Conservation (phyloP, 1,140 invertebrate genomes). For the Papilio machaon region DNA sequence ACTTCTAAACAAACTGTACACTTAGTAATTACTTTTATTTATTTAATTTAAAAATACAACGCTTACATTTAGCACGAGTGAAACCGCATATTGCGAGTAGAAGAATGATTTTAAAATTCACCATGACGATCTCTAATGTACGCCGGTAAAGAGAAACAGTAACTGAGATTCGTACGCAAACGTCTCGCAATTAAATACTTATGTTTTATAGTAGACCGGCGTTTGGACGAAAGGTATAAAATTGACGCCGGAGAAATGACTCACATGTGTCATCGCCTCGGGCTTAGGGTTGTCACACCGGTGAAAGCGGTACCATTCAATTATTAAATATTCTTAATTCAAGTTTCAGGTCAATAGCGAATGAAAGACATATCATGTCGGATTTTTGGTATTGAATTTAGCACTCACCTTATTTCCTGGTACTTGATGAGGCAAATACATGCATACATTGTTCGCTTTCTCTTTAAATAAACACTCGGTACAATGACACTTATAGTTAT, state of each 20-base stretch:
- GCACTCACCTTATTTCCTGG: background rate
- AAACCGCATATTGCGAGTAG: slow-evolving; percentile 16
- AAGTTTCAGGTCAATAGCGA: slow-evolving; percentile 5
- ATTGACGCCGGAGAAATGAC: background rate
- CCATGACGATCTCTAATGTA: slow-evolving; percentile 5
- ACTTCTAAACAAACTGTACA: background rate
- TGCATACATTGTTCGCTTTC: slow-evolving; percentile 17
- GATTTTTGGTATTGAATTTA: slow-evolving; percentile 16
- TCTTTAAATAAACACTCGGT: slow-evolving; percentile 8
- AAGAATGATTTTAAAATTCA: slow-evolving; percentile 24
- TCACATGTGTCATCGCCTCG: slow-evolving; percentile 17
- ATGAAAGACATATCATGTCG: slow-evolving; percentile 14
- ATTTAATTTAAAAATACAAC: background rate
- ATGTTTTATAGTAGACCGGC: slow-evolving; percentile 24
- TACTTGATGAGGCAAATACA: slow-evolving; percentile 16
- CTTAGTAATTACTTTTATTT: background rate
- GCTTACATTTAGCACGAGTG: slow-evolving; percentile 27
- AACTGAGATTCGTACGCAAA: slow-evolving; percentile 32
- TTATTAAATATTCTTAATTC: slow-evolving; percentile 13
- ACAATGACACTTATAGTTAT: background rate
- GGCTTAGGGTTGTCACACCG: slow-evolving; percentile 20
- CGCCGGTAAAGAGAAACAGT: slow-evolving; percentile 20
- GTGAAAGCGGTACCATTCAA: slow-evolving; percentile 9
- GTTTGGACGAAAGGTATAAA: slow-evolving; percentile 23
- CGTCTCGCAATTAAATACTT: slow-evolving; percentile 19